These are phyloP conservation scores for Chionodraco myersi DNA, from an alignment of 2,113 vertebrate species.

Conservation along the genomic window DNA sequence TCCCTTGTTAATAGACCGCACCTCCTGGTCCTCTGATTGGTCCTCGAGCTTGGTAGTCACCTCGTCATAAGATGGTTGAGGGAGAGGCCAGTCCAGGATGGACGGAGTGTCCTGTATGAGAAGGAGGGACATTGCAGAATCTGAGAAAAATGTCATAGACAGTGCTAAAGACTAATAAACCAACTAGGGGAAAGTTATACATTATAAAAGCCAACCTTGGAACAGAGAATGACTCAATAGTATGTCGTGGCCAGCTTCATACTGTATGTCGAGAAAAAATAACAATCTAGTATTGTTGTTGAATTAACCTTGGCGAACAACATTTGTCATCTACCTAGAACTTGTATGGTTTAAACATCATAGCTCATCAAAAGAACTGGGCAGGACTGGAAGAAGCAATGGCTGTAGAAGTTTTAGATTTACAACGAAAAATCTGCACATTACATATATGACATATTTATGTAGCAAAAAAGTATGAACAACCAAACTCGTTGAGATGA, in stretches of 20 bases:
- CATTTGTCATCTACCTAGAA: not conserved
- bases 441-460: not conserved
- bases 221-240: too few relatives aligned
- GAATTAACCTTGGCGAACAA: not conserved
- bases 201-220: not conserved
- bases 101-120: conserved; percentile 88
- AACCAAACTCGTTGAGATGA: not conserved
- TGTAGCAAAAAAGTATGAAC: not conserved
- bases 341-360: too few relatives aligned
- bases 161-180: not conserved
- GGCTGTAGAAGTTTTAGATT: too few relatives aligned
- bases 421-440: not conserved
- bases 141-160: too few relatives aligned
- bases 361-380: too few relatives aligned
- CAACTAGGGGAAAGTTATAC: not conserved
- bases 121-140: conserved; percentile 31
- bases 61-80: conserved; percentile 92
- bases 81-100: conserved; percentile 93
- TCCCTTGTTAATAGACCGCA: conserved; percentile 89
- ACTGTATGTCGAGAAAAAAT: too few relatives aligned
- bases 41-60: conserved; percentile 87
- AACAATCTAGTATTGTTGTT: too few relatives aligned
- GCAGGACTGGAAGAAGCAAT: too few relatives aligned
- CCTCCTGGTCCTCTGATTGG: conserved; percentile 92
- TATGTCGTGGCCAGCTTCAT: too few relatives aligned